Conservation (phyloP, 2,888 invertebrate species). For the Drosophila flavopinicola region DNA sequence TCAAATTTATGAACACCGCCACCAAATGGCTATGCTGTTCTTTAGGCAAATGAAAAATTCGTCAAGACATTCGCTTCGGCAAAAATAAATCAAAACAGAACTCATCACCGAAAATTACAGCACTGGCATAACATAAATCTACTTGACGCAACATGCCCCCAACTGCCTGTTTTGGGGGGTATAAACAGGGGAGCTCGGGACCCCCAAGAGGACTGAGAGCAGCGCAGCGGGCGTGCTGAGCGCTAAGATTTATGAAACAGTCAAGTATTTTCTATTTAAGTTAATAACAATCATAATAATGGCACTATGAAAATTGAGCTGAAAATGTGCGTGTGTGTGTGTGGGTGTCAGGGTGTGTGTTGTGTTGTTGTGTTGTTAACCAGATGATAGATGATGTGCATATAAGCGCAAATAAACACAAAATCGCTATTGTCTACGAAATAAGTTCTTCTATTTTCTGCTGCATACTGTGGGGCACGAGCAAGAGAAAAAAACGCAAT, state of each 20-base stretch:
- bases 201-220: constrained; percentile 16
- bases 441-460: constrained; percentile 38
- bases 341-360: constrained; percentile 6
- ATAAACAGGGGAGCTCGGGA: background rate
- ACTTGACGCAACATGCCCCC: constrained; percentile 64
- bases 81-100: constrained; percentile 63
- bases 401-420: constrained; percentile 77
- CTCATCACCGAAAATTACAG: constrained; percentile 62
- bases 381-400: constrained; percentile 78
- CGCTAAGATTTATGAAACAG: constrained; percentile 77
- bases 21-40: background rate
- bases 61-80: constrained; percentile 12
- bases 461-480: constrained; percentile 29
- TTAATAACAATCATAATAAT: constrained; percentile 82
- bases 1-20: background rate
- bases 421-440: constrained; percentile 67
- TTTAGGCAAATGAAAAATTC: constrained; percentile 18
- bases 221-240: constrained; percentile 49
- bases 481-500: background rate
- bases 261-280: constrained; percentile 81
- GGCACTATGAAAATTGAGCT: constrained; percentile 80
- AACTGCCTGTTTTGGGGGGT: constrained; percentile 16
- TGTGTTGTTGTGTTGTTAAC: constrained; percentile 34
- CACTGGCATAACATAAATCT: constrained; percentile 64
- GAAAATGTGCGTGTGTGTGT: constrained; percentile 18